A percentile compares a stretch with the other conserved stretches of the same genome.
These are phyloP conservation scores for Lochmaea capreae DNA, from an alignment of 2,888 invertebrate species.

Conservation along the genomic window DNA sequence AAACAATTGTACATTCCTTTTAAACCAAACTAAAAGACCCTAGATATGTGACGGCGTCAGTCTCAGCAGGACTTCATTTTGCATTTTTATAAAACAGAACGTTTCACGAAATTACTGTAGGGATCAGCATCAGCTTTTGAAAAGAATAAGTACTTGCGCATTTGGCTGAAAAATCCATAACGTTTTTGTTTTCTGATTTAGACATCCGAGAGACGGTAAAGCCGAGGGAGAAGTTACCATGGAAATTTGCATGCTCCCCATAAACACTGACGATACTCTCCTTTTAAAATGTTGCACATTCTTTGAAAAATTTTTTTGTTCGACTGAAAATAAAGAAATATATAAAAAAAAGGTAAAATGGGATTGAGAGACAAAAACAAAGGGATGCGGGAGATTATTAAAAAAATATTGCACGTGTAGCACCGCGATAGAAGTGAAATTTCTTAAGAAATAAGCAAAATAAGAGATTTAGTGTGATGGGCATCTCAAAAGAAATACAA, in stretches of 20 bases:
- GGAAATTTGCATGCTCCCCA: conserved; percentile 66
- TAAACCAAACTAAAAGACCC: not conserved
- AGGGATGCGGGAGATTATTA: not conserved
- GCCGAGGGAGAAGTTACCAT: conserved; percentile 61
- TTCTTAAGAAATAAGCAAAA: too few species aligned
- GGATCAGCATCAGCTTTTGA: conserved; percentile 27
- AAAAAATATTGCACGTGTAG: not conserved
- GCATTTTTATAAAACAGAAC: conserved; percentile 35
- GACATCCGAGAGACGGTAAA: conserved; percentile 55
- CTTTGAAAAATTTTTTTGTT: conserved; percentile 46
- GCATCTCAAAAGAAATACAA: too few species aligned
- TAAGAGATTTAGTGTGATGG: too few species aligned
- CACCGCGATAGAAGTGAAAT: too few species aligned
- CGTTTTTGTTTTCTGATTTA: conserved; percentile 64
- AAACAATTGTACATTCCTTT: not conserved
- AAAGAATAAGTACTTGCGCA: conserved; percentile 48
- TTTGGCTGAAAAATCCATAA: conserved; percentile 63
- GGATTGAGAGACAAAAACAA: not conserved
- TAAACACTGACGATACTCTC: conserved; percentile 57
- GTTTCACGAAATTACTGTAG: conserved; percentile 36
- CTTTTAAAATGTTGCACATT: conserved; percentile 51
- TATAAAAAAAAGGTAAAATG: not conserved
- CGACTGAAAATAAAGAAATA: conserved; percentile 29
- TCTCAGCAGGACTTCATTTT: conserved; percentile 16
- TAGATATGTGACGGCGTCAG: conserved; percentile 1